phyloP scores from a whole-genome alignment of 2,888 invertebrate species.

The Hylaea fasciaria region DNA sequence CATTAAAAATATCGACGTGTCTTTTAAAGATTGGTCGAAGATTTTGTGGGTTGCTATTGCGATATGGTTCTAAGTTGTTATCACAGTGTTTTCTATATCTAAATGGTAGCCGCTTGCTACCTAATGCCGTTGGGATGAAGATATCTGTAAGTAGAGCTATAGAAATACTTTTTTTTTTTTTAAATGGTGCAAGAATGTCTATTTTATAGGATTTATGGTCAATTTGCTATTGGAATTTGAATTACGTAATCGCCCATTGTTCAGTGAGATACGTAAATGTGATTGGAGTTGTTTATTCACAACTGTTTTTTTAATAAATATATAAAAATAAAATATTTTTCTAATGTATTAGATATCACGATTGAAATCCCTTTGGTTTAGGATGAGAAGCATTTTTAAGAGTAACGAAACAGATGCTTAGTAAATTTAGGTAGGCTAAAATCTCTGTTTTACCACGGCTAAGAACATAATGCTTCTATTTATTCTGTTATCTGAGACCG shows the following conservation, averaged over 20 bases:
- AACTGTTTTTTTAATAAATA: not conserved
- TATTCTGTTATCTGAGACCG: too few relatives aligned
- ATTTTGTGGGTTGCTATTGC: not conserved
- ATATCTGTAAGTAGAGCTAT: constrained; percentile 38
- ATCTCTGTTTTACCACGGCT: too few relatives aligned
- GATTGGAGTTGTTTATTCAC: constrained; percentile 11
- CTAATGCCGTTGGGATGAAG: constrained; percentile 31
- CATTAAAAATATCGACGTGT: not conserved
- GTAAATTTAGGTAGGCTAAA: too few relatives aligned
- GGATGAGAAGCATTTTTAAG: too few relatives aligned
- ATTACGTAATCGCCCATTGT: constrained; percentile 31
- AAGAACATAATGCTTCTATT: too few relatives aligned
- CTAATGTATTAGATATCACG: too few relatives aligned
- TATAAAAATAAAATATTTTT: not conserved
- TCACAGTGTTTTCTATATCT: not conserved
- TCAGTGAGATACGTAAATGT: constrained; percentile 21
- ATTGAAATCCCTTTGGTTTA: too few relatives aligned
- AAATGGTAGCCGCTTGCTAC: constrained; percentile 29
- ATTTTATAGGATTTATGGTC: constrained; percentile 43
- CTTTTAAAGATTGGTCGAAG: not conserved
- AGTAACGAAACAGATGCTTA: too few relatives aligned
- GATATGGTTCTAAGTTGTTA: constrained; percentile 3
- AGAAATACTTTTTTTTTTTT: constrained; percentile 37
- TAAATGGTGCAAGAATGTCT: constrained; percentile 32
- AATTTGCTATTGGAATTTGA: constrained; percentile 31